These are phyloP conservation scores for Alcis repandata DNA, from an alignment of 2,888 invertebrate species.

Conservation along the genomic window DNA sequence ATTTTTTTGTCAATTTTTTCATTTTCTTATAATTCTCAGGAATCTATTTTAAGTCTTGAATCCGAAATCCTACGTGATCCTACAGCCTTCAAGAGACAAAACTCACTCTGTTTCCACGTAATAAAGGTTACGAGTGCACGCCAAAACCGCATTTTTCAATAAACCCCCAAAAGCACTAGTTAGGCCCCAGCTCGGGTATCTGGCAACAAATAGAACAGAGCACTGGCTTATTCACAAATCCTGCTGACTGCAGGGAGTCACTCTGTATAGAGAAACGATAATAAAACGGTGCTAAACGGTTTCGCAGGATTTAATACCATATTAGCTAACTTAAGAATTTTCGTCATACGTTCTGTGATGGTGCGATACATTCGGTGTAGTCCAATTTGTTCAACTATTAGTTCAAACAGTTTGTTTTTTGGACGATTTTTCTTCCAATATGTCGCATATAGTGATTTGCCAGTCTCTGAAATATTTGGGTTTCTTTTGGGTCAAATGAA, in stretches of 20 bases:
- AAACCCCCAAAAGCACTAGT: conserved; percentile 60
- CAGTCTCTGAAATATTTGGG: too few species aligned
- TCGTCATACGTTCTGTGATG: too few species aligned
- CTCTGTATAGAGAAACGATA: conserved; percentile 51
- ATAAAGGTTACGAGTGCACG: conserved; percentile 28
- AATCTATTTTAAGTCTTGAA: too few species aligned
- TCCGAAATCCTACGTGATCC: neutral
- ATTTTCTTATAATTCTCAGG: too few species aligned
- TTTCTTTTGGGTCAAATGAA: too few species aligned
- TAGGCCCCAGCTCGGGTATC: conserved; percentile 61
- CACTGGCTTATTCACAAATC: conserved; percentile 79
- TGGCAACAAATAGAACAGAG: conserved; percentile 75
- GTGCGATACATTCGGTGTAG: too few species aligned
- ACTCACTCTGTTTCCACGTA: conserved; percentile 12
- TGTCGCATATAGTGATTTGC: too few species aligned
- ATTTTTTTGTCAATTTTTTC: too few species aligned
- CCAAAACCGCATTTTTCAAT: conserved; percentile 58
- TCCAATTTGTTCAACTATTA: too few species aligned
- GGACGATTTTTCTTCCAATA: too few species aligned
- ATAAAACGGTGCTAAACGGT: conserved; percentile 32
- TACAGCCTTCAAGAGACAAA: conserved; percentile 5
- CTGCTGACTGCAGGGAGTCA: conserved; percentile 69
- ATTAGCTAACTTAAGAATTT: too few species aligned
- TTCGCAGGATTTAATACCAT: neutral
- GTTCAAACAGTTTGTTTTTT: too few species aligned